phyloP scores from a whole-genome alignment of 2,797 vertebrate genomes.

The Helostoma temminkii region DNA sequence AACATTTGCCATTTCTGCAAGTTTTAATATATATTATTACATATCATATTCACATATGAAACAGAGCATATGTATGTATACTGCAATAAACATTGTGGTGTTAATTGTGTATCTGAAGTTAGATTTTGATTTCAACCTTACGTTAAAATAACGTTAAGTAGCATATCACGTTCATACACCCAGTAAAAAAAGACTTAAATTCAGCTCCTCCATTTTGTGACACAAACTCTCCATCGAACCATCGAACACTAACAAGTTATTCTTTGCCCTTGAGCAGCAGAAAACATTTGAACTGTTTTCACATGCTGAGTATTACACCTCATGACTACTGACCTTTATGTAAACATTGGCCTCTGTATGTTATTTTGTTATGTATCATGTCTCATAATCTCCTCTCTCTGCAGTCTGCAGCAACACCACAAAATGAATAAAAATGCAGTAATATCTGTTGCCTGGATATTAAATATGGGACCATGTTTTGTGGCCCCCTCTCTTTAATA shows the following conservation, averaged over 20 bases:
- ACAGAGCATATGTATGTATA: neutral
- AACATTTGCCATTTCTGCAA: neutral
- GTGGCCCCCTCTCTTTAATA: constrained; percentile 29
- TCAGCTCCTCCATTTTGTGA: neutral
- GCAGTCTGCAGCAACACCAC: constrained; percentile 18
- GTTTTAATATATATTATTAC: neutral
- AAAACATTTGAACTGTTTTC: constrained; percentile 16
- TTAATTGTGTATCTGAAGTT: neutral
- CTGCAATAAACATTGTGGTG: neutral
- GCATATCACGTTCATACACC: neutral
- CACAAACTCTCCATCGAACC: neutral
- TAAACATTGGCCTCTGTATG: constrained; percentile 31
- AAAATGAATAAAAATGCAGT: constrained; percentile 25
- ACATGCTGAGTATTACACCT: constrained; percentile 12
- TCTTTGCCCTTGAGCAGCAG: neutral
- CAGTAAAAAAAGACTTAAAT: neutral
- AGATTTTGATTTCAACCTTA: too few species aligned
- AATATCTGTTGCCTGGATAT: constrained; percentile 33
- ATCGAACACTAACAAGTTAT: neutral
- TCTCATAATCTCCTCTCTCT: constrained; percentile 26
- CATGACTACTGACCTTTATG: constrained; percentile 38
- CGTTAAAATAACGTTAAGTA: neutral
- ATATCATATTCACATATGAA: neutral
- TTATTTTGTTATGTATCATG: constrained; percentile 14
- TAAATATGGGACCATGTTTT: constrained; percentile 29